Evolutionary conservation across 2,888 invertebrate genomes (phyloP).

Genomic region (Lasioglossum calceatum): DNA sequence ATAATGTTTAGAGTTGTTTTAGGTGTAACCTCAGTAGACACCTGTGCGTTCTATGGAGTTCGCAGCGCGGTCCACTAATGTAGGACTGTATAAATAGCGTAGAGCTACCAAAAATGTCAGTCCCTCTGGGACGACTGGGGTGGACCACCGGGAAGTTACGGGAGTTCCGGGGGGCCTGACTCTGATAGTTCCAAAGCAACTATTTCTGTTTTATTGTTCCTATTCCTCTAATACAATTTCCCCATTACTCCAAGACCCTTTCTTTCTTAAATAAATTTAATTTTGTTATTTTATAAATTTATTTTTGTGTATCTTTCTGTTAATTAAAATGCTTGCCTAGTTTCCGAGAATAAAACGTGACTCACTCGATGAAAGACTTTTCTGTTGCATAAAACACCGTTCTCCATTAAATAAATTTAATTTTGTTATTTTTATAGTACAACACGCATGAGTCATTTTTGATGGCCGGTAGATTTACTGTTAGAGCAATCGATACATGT

Average conservation of each 20-base stretch:
- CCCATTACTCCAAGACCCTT: not conserved
- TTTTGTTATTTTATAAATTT: no score
- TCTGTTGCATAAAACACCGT: no score
- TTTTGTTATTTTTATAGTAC: no score
- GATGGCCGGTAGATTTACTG: no score
- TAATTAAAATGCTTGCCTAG: no score
- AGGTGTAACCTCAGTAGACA: not conserved
- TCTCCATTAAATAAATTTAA: no score
- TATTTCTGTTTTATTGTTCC: not conserved
- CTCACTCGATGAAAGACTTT: no score
- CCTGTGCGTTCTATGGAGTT: not conserved
- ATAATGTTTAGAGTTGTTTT: not conserved
- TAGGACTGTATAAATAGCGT: not conserved
- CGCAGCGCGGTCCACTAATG: not conserved
- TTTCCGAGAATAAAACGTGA: no score
- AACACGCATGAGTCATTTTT: no score
- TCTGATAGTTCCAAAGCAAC: not conserved
- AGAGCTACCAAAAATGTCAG: slow-evolving; percentile 1
- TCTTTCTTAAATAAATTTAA: not conserved
- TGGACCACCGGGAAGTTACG: not conserved
- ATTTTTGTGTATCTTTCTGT: no score
- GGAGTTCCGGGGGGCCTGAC: slow-evolving; percentile 6
- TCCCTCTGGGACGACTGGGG: not conserved
- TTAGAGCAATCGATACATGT: not conserved
- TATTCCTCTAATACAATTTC: not conserved